These are phyloP conservation scores for Conistra vaccinii DNA, from an alignment of 2,888 invertebrate genomes.

Conservation along the genomic window DNA sequence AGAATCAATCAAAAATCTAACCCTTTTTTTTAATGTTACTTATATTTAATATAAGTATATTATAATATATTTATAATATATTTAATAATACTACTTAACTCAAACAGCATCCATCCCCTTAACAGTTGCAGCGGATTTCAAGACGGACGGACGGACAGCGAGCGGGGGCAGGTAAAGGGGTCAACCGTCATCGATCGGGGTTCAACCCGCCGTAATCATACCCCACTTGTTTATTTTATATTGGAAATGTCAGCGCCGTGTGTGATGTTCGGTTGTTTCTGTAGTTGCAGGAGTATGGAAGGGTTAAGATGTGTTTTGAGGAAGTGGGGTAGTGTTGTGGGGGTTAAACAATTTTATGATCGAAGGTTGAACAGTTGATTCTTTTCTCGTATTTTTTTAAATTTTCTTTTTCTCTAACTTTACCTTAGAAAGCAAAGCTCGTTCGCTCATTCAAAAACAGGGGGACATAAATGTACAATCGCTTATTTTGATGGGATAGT, in stretches of 20 bases:
- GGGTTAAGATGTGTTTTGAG: conserved; percentile 27
- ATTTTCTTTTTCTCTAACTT: not conserved
- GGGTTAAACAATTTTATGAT: conserved; percentile 8
- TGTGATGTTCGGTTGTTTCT: conserved; percentile 46
- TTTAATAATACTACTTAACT: too few relatives aligned
- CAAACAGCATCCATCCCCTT: conserved; percentile 68
- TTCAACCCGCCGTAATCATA: conserved; percentile 68
- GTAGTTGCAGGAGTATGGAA: conserved; percentile 6
- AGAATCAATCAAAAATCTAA: too few relatives aligned
- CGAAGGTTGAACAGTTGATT: not conserved
- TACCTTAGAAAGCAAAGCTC: not conserved
- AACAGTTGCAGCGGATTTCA: conserved; percentile 83
- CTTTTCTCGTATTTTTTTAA: not conserved
- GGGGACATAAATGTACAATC: not conserved
- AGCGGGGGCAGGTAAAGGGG: conserved; percentile 88
- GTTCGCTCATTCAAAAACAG: not conserved
- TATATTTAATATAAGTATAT: too few relatives aligned
- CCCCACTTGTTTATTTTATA: conserved; percentile 70
- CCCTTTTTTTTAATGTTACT: too few relatives aligned
- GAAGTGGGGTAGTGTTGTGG: not conserved
- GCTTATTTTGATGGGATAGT: not conserved
- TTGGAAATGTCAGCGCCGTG: conserved; percentile 65
- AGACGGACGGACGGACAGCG: conserved; percentile 84
- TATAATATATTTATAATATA: too few relatives aligned
- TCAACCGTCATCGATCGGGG: conserved; percentile 87